Evolutionary conservation across 1,140 invertebrate genomes (phyloP), one percentile per base, ranked within the genome.

Genomic region (Lithobius niger): DNA sequence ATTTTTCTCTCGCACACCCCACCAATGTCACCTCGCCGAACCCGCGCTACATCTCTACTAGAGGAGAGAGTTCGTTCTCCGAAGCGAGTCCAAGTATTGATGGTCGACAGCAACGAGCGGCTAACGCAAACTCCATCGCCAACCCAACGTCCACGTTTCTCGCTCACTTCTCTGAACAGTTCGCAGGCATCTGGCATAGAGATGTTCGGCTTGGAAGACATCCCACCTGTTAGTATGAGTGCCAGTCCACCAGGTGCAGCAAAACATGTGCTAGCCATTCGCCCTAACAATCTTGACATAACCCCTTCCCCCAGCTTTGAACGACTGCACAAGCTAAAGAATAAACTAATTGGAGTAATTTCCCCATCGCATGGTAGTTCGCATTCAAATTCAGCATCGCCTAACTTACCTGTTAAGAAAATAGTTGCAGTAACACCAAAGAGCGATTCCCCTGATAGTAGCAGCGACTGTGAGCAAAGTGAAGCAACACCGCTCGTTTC

Each of bases 401-500:
- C n/a, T n/a, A n/a, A n/a, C n/a, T n/a, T n/a, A n/a, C n/a, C n/a
- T n/a, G n/a, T n/a, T n/a, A n/a, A n/a, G n/a, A n/a, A n/a, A n/a
- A n/a, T 10, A 10, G 31, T 13, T 40, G 10, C 31, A 40, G 31
- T 40, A 13, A 40, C 10, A 40, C 10, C 31, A 18, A 40, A 40
- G 31, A 40, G 31, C 10, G 31, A 40, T 13, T 40, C 31, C 31
- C 10, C 31, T 13, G 10, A 10, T 18, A 18, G 10, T 27, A 26
- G 22, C 13, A 50, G 48, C 19, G 48, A 50, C 22, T 25, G 6
- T 19, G 48, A 50, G 13, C 10, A 25, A n/a, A n/a, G 13, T 6
- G 48, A 50, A 50, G 27, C 21, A 13, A 22, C 48, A 13, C 48
- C 48, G 13, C 27, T 50, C 13, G 48, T 50, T 50, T 40, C 31